Evolutionary conservation across 2,797 vertebrate species (phyloP).

Genomic region (Platyrinchus mystaceus): DNA sequence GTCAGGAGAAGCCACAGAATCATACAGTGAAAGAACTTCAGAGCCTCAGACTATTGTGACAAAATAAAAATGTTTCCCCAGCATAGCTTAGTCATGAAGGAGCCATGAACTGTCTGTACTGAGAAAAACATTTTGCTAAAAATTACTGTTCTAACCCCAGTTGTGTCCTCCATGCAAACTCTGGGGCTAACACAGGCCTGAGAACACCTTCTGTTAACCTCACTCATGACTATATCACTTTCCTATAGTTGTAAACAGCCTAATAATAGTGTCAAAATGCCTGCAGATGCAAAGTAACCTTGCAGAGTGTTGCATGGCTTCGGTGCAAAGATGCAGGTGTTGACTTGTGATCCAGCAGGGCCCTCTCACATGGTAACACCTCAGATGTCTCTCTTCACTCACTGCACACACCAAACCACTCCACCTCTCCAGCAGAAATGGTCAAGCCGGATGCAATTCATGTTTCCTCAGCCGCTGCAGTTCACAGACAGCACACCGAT

Average conservation of each 20-base stretch:
- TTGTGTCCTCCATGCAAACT: constrained; percentile 7
- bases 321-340: neutral
- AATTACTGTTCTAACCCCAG: neutral
- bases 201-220: neutral
- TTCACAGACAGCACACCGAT: neutral
- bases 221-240: neutral
- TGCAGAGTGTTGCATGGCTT: neutral
- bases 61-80: neutral
- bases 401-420: neutral
- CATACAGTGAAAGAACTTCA: neutral
- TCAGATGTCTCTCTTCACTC: neutral
- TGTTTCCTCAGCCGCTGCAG: neutral
- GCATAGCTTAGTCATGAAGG: neutral
- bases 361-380: neutral
- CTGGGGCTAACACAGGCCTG: neutral
- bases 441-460: neutral
- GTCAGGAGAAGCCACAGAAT: neutral
- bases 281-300: constrained; percentile 13
- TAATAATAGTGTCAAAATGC: neutral
- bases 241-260: neutral
- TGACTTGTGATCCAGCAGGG: neutral
- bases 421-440: neutral
- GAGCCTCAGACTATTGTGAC: neutral
- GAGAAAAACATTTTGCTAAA: neutral
- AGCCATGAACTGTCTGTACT: neutral